Evolutionary conservation across 1,140 invertebrate species (phyloP).

Genomic region (Delia radicum): DNA sequence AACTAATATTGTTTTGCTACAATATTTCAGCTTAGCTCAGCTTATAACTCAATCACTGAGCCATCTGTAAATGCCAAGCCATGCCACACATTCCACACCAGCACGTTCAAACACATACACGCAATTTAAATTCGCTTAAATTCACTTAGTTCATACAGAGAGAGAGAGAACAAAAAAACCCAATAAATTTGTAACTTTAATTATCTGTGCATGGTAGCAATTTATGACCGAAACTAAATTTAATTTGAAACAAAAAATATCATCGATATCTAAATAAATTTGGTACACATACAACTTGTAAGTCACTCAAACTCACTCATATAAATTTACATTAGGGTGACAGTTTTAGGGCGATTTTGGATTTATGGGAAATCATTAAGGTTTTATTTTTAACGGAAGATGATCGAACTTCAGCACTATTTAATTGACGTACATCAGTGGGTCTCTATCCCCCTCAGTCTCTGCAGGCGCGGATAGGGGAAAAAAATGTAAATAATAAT

Average conservation of each 20-base stretch:
- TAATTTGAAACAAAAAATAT: slow-evolving; percentile 18
- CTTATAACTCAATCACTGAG: slow-evolving; percentile 1
- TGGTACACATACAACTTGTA: no score
- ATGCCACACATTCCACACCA: background rate
- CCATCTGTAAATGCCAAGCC: background rate
- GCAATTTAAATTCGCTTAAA: background rate
- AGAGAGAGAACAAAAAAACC: background rate
- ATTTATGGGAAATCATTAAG: no score
- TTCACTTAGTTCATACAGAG: background rate
- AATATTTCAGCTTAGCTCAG: background rate
- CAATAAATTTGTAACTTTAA: slow-evolving; percentile 22
- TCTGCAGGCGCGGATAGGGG: no score
- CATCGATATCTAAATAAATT: slow-evolving; percentile 6
- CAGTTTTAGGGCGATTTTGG: no score
- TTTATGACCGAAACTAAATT: slow-evolving; percentile 20
- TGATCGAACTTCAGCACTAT: no score
- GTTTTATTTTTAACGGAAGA: no score
- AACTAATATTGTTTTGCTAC: background rate
- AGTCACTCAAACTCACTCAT: no score
- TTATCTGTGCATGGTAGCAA: slow-evolving; percentile 11
- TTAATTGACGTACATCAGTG: no score
- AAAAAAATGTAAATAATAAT: no score
- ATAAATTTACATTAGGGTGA: no score
- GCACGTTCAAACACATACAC: background rate
- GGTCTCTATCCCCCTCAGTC: no score